A percentile compares a stretch with the other conserved stretches of the same genome.
Evolutionary conservation across 1,140 invertebrate genomes (phyloP).

Genomic region (Hestina assimilis): DNA sequence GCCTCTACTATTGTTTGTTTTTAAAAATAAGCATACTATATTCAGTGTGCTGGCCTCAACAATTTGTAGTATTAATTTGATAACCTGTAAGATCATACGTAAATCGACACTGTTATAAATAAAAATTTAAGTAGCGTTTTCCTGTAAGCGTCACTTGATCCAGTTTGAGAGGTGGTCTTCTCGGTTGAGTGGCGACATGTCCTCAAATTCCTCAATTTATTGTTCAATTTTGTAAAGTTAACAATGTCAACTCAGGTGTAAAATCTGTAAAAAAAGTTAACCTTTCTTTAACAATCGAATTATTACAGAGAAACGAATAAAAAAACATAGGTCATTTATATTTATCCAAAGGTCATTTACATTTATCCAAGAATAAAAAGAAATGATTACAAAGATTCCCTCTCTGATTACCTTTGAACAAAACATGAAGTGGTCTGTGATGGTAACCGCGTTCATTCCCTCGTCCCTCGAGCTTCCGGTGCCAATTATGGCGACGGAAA

Average conservation of each 20-base stretch:
- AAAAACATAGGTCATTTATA: neutral
- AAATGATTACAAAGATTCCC: neutral
- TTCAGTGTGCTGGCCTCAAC: neutral
- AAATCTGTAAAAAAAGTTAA: neutral
- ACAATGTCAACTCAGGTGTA: constrained; percentile 4
- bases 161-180: constrained; percentile 41
- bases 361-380: neutral
- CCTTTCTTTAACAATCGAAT: neutral
- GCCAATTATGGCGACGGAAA: constrained; percentile 20
- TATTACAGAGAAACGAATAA: neutral
- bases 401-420: neutral
- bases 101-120: constrained; percentile 32
- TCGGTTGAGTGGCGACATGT: constrained; percentile 32
- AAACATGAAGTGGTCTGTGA: constrained; percentile 6
- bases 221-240: constrained; percentile 16
- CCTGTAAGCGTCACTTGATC: constrained; percentile 39
- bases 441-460: constrained; percentile 14
- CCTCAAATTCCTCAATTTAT: constrained; percentile 30
- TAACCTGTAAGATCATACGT: constrained; percentile 1
- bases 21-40: too few relatives aligned
- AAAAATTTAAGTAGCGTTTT: constrained; percentile 38
- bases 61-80: neutral
- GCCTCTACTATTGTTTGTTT: too few relatives aligned
- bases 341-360: neutral
- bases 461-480: constrained; percentile 19